Evolutionary conservation across 1,140 invertebrate species (phyloP), one percentile per base, ranked within the genome.

Genomic region (Drosophila cardini): DNA sequence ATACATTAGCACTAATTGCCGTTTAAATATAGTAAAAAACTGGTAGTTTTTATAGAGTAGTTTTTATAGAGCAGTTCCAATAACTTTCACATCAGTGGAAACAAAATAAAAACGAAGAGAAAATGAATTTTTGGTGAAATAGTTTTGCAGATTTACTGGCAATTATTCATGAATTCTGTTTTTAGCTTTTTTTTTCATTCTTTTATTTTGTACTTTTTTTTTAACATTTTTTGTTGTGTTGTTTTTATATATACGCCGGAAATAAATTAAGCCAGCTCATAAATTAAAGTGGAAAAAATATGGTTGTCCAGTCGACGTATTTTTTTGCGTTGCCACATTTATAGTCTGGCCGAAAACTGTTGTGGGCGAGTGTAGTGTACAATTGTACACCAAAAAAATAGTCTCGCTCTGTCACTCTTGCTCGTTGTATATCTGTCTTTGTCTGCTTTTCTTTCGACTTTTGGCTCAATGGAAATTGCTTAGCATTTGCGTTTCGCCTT

Each of bases 191-290:
- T 48, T 48, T 16, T 16, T 53, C 55, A 50, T 52, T n/a, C 34
- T 50, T 6, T 53, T 38, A 6, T 38, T 45, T 26, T 53, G n/a
- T n/a, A n/a, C 18, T 16, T 46, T 60, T 56, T 57, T n/a, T 26
- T 50, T 11, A 53, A 64, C 48, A 3, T 38, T 45, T 45, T 53
- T 15, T 38, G 48, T 58, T 67, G 26, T 68, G 45, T 15, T 45
- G 50, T 68, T 68, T 45, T 73, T 55, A 8, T 53, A 8, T 53
- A 15, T 18, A 64, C 48, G 46, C 30, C 80, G 84, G 80, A 87
- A 89, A 89, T 89, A 83, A 87, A 89, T 87, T 87, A 87, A 77
- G 80, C 52, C 79, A 80, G 84, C 83, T 73, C 79, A 87, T 87
- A 87, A 83, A 87, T 87, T 77, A 89, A 70, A 72, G 68, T 60